phyloP scores from a whole-genome alignment of 2,797 vertebrate species.

The Synaphobranchus kaupii region DNA sequence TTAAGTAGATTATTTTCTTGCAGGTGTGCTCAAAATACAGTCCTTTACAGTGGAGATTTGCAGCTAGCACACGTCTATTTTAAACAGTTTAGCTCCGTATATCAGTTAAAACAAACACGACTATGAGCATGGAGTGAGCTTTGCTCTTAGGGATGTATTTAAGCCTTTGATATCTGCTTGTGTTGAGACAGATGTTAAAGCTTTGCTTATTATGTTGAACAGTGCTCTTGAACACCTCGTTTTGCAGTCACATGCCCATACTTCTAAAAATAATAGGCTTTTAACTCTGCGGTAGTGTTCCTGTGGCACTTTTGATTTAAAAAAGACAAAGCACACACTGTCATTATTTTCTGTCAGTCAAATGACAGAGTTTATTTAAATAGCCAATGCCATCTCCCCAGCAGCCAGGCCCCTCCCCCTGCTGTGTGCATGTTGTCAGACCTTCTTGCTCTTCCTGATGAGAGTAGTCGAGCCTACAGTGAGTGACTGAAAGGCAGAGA shows the following conservation, averaged over 20 bases:
- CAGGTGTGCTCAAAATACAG: too few relatives aligned
- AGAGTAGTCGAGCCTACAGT: slow-evolving; percentile 59
- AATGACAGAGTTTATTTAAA: slow-evolving; percentile 3
- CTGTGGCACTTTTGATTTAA: not conserved
- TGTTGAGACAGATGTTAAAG: not conserved
- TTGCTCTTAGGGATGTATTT: not conserved
- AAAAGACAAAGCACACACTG: not conserved
- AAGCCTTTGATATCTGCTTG: not conserved
- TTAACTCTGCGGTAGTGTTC: not conserved
- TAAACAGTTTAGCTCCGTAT: not conserved
- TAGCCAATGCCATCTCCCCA: not conserved
- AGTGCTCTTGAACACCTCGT: not conserved
- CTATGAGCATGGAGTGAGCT: too few relatives aligned
- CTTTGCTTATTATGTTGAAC: not conserved
- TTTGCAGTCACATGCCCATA: not conserved
- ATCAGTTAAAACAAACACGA: not conserved
- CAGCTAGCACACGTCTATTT: not conserved
- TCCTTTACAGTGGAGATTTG: not conserved
- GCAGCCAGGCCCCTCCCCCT: not conserved
- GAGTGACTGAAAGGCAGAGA: slow-evolving; percentile 56
- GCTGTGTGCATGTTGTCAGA: slow-evolving; percentile 36
- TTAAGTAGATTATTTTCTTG: too few relatives aligned
- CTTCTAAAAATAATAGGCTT: not conserved
- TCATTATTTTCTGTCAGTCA: not conserved
- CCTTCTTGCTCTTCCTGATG: slow-evolving; percentile 61